These are phyloP conservation scores for Drosophila tanythrix DNA, from an alignment of 2,888 invertebrate species.

Conservation along the genomic window DNA sequence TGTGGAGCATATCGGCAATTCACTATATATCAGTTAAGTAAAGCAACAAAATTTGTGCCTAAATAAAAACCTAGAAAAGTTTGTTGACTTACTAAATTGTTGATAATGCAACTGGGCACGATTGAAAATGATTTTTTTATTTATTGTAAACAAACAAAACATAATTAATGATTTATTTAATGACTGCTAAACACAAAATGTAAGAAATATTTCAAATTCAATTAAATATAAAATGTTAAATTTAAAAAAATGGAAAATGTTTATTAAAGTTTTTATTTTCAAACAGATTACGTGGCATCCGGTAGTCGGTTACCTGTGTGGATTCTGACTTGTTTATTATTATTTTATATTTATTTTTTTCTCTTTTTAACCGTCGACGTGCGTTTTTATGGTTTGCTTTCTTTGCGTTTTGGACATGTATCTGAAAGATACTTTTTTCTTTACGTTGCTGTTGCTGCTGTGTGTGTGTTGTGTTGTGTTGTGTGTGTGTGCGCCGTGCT, in stretches of 20 bases:
- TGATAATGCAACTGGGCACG: neutral
- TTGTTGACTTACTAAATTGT: neutral
- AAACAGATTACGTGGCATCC: slow-evolving; percentile 8
- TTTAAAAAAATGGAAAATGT: neutral
- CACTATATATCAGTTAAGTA: neutral
- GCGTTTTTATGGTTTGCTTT: slow-evolving; percentile 68
- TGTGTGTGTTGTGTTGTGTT: slow-evolving; percentile 25
- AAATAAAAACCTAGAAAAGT: neutral
- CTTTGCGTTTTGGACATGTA: slow-evolving; percentile 76
- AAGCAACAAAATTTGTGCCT: neutral
- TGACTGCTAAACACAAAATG: neutral
- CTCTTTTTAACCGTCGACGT: slow-evolving; percentile 47
- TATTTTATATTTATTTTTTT: slow-evolving; percentile 60
- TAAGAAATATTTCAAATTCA: neutral
- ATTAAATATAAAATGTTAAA: neutral
- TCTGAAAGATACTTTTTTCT: slow-evolving; percentile 71
- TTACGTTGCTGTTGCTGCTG: slow-evolving; percentile 6
- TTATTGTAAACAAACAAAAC: neutral
- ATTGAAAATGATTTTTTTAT: neutral
- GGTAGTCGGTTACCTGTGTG: slow-evolving; percentile 3
- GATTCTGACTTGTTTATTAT: slow-evolving; percentile 51
- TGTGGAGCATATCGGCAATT: neutral
- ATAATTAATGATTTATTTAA: neutral
- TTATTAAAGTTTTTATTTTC: neutral
- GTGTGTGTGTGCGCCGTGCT: slow-evolving; percentile 53